phyloP scores from a whole-genome alignment of 1,140 invertebrate genomes.

The Bombus balteatus region DNA sequence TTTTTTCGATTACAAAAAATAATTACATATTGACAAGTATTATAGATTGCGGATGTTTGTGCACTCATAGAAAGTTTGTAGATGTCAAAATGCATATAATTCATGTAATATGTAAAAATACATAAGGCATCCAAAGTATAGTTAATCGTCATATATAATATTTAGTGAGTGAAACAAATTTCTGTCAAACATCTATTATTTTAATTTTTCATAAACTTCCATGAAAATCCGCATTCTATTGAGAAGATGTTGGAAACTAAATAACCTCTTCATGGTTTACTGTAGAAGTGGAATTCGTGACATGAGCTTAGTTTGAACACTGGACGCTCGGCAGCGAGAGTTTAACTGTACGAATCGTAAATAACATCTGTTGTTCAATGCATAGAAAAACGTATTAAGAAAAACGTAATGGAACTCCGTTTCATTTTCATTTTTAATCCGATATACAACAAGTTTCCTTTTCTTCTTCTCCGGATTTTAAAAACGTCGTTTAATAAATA shows the following conservation, averaged over 20 bases:
- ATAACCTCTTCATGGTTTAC: no score
- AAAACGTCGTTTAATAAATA: neutral
- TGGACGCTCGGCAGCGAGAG: no score
- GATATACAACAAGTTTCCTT: neutral
- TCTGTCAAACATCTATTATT: no score
- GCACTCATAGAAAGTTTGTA: no score
- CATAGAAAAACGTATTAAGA: neutral
- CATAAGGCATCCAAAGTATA: no score
- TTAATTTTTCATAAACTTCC: no score
- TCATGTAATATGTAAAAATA: no score
- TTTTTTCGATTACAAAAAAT: neutral
- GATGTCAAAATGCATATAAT: no score
- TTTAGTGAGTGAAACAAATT: no score
- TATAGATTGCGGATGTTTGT: no score
- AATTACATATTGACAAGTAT: neutral
- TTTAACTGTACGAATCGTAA: neutral
- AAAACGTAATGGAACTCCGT: constrained; percentile 6
- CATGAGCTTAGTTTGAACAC: neutral
- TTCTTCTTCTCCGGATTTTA: neutral
- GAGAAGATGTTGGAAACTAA: neutral
- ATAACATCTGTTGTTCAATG: constrained; percentile 12
- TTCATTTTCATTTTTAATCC: neutral
- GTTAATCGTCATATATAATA: no score
- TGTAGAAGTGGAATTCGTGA: neutral
- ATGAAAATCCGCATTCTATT: no score